Conservation (phyloP, 2,888 invertebrate genomes). For the Mimas tiliae region DNA sequence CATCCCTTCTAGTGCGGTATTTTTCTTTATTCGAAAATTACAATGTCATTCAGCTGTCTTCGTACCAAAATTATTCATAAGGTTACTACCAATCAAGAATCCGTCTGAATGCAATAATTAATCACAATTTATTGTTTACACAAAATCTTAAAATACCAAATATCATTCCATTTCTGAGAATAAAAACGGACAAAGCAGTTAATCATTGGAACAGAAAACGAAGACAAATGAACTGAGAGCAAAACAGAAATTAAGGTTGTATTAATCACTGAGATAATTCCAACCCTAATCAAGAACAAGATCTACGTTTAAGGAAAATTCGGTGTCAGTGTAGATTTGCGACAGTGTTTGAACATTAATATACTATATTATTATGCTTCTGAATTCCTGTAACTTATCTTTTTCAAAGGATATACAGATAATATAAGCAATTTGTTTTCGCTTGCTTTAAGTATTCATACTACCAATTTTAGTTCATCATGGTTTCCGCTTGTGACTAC, state of each 20-base stretch:
- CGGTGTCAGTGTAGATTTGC: neutral
- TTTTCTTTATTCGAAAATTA: neutral
- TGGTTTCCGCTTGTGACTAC: too few species aligned
- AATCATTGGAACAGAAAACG: slow-evolving; percentile 14
- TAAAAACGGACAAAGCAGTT: slow-evolving; percentile 16
- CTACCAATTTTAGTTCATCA: too few species aligned
- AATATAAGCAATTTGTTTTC: too few species aligned
- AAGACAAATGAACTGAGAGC: slow-evolving; percentile 12
- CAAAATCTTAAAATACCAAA: slow-evolving; percentile 13
- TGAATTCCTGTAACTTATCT: neutral
- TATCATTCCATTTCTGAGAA: slow-evolving; percentile 11
- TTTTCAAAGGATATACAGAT: too few species aligned
- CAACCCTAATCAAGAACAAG: slow-evolving; percentile 19
- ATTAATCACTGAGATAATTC: slow-evolving; percentile 21
- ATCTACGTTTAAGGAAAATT: slow-evolving; percentile 1
- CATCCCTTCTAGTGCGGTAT: neutral
- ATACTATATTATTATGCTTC: neutral
- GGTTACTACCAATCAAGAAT: neutral
- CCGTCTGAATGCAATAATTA: slow-evolving; percentile 10
- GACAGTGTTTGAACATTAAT: neutral
- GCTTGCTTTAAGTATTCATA: too few species aligned
- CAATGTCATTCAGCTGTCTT: slow-evolving; percentile 12
- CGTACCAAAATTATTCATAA: neutral
- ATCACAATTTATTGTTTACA: slow-evolving; percentile 24
- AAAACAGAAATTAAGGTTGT: slow-evolving; percentile 17